Evolutionary conservation across 2,888 invertebrate genomes (phyloP), one percentile per base, ranked within the genome.

Genomic region (Carabus problematicus): DNA sequence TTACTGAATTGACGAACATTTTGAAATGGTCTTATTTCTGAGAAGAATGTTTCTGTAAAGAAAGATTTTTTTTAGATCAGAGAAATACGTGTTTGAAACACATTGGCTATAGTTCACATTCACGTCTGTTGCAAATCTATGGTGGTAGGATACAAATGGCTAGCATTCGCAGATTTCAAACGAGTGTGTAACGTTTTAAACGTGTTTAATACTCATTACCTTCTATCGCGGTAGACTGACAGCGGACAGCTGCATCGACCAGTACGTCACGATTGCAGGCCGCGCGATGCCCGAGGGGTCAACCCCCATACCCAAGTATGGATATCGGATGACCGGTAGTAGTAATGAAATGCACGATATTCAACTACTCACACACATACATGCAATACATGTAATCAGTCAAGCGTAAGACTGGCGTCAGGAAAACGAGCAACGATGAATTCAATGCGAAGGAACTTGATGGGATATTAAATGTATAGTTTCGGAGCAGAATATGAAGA

Each of bases 351-450:
- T 29, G 29, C 29, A 29, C 29, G 29, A 29, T 29, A 2, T 6
- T 47, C 63, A 64, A 70, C 72, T 62, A 70, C 59, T 39, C 59
- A 66, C 67, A 43, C 43, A 71, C 62, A 68, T 62, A 71, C 62
- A 68, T 18, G 16, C 18, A 16, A 14, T 16, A n/a, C 18, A 58
- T 12, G 39, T 12, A 18, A 29, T 6, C 29, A 29, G 29, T 6
- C 2, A 29, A 18, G 49, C 7, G 18, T 14, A 49, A 18, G 14
- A 49, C 11, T 8, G 49, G 11, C 11, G 14, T 29, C 3, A 29
- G 29, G 29, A 29, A 29, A 29, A 29, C 29, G 6, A 29, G 29
- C 29, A 29, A 29, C n/a, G n/a, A n/a, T n/a, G n/a, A n/a, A n/a
- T n/a, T n/a, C n/a, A n/a, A n/a, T n/a, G n/a, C n/a, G n/a, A n/a